These are phyloP conservation scores for Danio albolineatus DNA, from an alignment of 2,797 vertebrate genomes.

Conservation along the genomic window DNA sequence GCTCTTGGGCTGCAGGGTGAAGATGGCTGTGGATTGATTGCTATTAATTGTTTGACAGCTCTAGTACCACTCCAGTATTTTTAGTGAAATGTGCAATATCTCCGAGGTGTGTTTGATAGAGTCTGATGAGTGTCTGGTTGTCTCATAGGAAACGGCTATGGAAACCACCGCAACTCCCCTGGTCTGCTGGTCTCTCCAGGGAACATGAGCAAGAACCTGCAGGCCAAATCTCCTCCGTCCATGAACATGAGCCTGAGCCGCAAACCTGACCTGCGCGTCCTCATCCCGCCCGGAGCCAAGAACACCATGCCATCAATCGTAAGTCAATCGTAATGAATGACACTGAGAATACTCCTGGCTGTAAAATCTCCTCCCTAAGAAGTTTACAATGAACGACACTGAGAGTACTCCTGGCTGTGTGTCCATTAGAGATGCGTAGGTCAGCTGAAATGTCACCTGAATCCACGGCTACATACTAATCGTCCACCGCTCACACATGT, in stretches of 20 bases:
- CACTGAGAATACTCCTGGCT: background rate
- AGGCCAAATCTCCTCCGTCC: conserved; percentile 90
- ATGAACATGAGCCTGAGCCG: conserved; percentile 89
- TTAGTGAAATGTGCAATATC: too few species aligned
- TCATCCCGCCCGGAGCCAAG: conserved; percentile 91
- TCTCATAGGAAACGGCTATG: conserved; percentile 87
- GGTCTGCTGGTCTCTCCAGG: conserved; percentile 93
- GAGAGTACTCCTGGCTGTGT: too few species aligned
- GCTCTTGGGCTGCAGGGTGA: too few species aligned
- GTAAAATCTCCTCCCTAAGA: too few species aligned
- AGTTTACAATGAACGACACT: too few species aligned
- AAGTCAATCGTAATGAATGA: conserved; percentile 63
- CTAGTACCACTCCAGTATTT: too few species aligned
- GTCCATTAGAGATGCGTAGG: too few species aligned
- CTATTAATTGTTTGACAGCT: too few species aligned
- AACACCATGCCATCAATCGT: conserved; percentile 90
- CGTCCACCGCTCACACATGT: background rate
- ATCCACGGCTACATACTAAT: too few species aligned
- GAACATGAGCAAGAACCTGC: conserved; percentile 88
- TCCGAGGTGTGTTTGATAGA: too few species aligned
- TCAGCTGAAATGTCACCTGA: too few species aligned
- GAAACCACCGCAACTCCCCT: conserved; percentile 89
- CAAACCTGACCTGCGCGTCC: conserved; percentile 92
- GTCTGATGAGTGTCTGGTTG: background rate
- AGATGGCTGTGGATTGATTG: too few species aligned